Evolutionary conservation across 2,888 invertebrate genomes (phyloP), one percentile per base, ranked within the genome.

Genomic region (Pseudococcus longispinus): DNA sequence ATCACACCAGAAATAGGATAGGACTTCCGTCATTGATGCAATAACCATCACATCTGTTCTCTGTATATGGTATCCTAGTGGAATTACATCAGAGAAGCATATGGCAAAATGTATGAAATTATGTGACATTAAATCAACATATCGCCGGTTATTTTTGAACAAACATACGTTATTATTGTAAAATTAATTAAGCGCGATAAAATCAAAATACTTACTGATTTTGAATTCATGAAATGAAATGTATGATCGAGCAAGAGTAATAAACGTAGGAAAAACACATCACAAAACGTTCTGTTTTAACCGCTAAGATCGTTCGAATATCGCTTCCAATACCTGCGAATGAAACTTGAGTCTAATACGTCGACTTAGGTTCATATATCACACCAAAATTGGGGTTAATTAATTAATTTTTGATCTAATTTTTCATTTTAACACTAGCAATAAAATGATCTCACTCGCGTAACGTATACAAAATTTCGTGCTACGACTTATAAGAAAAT

Each of bases 321-420:
- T 6, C 9, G 23, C 23, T 60, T 4, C 2, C 9, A 13, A 29
- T 29, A 29, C 29, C 29, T 9, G 29, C 0, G 9, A 29, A 29
- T 29, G 29, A 70, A 37, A 9, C 0, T 4, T 4, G 4, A 11
- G 18, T 11, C 1, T 9, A 60, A 23, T 60, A 60, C 23, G 2
- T 9, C 51, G 9, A 6, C 9, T 11, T 65, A 13, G 26, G 18
- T 55, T 60, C 60, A 23, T 5, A 70, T 29, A 70, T 70, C 15
- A 18, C 18, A 0, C 18, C 29, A 11, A 29, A 70, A 70, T 18
- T 70, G 18, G 4, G 29, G 70, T 70, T 70, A 70, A 70, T 70
- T 70, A 70, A 32, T 70, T 70, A 70, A 70, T 29, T 70, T 70
- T 70, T 70, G 70, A 3, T 29, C 70, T 70, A 70, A 70, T 70